phyloP scores from a whole-genome alignment of 2,888 invertebrate genomes.

The Apotomis betuletana region DNA sequence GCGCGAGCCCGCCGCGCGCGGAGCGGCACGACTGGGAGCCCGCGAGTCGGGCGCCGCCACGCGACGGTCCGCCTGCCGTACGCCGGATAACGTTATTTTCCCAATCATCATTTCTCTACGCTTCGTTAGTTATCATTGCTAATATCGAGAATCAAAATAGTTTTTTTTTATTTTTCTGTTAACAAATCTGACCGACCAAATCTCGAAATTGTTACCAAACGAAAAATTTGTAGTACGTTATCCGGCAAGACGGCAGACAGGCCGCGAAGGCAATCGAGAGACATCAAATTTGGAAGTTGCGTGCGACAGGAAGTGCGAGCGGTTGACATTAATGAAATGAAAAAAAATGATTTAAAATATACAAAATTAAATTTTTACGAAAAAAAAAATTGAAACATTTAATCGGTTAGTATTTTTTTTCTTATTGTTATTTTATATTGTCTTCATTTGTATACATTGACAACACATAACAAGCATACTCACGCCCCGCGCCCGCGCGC shows the following conservation, averaged over 20 bases:
- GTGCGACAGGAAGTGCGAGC: background rate
- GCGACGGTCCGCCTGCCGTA: background rate
- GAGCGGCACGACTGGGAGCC: conserved; percentile 8
- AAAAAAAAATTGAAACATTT: no score
- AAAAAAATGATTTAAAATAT: no score
- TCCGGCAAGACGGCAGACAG: background rate
- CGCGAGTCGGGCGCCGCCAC: conserved; percentile 25
- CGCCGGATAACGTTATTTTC: background rate
- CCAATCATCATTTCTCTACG: background rate
- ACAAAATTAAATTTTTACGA: no score
- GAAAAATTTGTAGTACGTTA: background rate
- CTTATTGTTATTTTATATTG: no score
- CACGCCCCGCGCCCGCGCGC: background rate
- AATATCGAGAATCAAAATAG: no score
- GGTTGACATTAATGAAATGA: background rate
- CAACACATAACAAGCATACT: no score
- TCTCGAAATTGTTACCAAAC: background rate
- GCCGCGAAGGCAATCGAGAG: conserved; percentile 10
- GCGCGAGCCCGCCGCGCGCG: conserved; percentile 32
- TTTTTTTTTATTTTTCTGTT: background rate
- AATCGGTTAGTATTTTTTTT: no score
- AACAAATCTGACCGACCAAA: background rate
- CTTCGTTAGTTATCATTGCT: no score
- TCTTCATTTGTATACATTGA: no score
- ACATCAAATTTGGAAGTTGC: background rate